Percentiles rank a stretch among this genome's conserved stretches.
phyloP scores from a whole-genome alignment of 1,140 invertebrate genomes.

The Vanessa atalanta region DNA sequence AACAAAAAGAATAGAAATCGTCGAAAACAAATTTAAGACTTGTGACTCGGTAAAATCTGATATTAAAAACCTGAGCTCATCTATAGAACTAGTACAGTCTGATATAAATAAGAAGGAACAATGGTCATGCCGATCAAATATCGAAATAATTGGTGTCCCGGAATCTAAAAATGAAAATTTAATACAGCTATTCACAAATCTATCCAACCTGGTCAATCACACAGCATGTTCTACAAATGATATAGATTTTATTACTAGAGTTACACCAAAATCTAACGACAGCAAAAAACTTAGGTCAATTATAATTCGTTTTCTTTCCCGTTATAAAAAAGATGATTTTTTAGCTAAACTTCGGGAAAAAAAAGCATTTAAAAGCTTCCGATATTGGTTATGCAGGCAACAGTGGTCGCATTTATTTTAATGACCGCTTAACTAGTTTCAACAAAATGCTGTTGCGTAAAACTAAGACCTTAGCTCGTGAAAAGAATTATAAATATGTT shows the following conservation, averaged over 20 bases:
- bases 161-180: slow-evolving; percentile 14
- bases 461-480: background rate
- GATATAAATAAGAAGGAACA: slow-evolving; percentile 14
- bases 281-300: slow-evolving; percentile 9
- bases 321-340: slow-evolving; percentile 15
- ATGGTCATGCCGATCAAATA: slow-evolving; percentile 10
- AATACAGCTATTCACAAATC: background rate
- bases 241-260: slow-evolving; percentile 4
- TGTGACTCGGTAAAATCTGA: no score
- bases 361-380: background rate
- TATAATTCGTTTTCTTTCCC: slow-evolving; percentile 3
- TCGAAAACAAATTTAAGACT: slow-evolving; percentile 3
- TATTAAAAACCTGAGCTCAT: background rate
- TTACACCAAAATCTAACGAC: slow-evolving; percentile 13
- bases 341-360: background rate
- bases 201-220: slow-evolving; percentile 1
- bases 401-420: no score
- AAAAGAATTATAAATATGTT: background rate
- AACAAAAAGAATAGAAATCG: background rate
- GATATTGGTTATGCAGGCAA: slow-evolving; percentile 7
- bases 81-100: background rate
- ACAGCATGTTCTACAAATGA: background rate
- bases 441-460: background rate
- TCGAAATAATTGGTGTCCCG: slow-evolving; percentile 7
- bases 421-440: slow-evolving; percentile 9